phyloP scores from a whole-genome alignment of 2,888 invertebrate species.

The Smittia aterrima region DNA sequence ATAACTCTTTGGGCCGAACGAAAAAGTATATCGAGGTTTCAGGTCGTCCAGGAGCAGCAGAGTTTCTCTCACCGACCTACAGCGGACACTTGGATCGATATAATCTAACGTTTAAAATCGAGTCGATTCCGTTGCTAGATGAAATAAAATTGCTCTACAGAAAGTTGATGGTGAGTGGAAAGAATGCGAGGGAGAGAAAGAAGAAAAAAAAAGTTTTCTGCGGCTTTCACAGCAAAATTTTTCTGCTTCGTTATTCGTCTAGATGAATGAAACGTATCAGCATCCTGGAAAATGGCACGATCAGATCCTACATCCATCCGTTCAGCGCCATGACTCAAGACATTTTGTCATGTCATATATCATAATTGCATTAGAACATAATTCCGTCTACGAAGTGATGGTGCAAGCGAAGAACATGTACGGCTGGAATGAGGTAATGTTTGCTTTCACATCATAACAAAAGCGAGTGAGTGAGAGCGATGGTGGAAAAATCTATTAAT shows the following conservation, averaged over 20 bases:
- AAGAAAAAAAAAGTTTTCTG: neutral
- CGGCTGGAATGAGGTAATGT: slow-evolving; percentile 66
- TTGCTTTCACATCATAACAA: neutral
- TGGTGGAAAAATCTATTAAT: neutral
- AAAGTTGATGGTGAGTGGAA: slow-evolving; percentile 58
- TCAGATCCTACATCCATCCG: slow-evolving; percentile 52
- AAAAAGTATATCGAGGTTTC: slow-evolving; percentile 63
- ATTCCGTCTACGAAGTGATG: slow-evolving; percentile 69
- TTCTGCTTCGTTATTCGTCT: slow-evolving; percentile 44
- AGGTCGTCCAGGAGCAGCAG: slow-evolving; percentile 64
- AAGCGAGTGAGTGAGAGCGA: neutral
- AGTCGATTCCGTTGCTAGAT: slow-evolving; percentile 63
- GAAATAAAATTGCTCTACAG: slow-evolving; percentile 65
- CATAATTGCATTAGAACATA: slow-evolving; percentile 63
- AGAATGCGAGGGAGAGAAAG: too few species aligned
- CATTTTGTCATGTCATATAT: slow-evolving; percentile 63
- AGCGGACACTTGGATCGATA: slow-evolving; percentile 62
- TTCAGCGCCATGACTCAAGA: slow-evolving; percentile 50
- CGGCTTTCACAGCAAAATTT: neutral
- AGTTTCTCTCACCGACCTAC: slow-evolving; percentile 61
- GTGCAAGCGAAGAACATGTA: slow-evolving; percentile 73
- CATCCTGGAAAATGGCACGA: slow-evolving; percentile 72
- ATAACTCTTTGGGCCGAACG: slow-evolving; percentile 57
- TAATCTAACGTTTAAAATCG: slow-evolving; percentile 65
- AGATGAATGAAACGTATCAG: slow-evolving; percentile 72